phyloP scores from a whole-genome alignment of 2,888 invertebrate genomes.

The Melangyna quadrimaculata region DNA sequence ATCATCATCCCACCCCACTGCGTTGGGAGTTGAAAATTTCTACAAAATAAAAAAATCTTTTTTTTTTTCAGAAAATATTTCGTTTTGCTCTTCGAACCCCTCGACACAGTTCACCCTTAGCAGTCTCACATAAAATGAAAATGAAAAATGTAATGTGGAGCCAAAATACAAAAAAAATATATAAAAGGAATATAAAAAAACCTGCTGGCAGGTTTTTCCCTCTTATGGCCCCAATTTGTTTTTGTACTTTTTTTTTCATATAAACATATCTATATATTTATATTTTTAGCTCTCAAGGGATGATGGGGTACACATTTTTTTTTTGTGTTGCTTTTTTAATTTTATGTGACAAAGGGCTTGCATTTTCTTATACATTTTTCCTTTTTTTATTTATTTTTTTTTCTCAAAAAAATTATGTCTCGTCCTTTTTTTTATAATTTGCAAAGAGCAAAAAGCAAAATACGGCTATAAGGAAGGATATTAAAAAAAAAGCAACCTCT shows the following conservation, averaged over 20 bases:
- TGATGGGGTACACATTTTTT: constrained; percentile 56
- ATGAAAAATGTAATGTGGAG: constrained; percentile 65
- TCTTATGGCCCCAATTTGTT: constrained; percentile 69
- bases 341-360: constrained; percentile 59
- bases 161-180: constrained; percentile 47
- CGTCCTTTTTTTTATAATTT: constrained; percentile 52
- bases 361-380: constrained; percentile 59
- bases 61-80: constrained; percentile 60
- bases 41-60: constrained; percentile 45
- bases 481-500: constrained; percentile 41
- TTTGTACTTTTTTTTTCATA: constrained; percentile 39
- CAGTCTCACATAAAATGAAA: constrained; percentile 51
- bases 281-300: constrained; percentile 57
- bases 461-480: constrained; percentile 27
- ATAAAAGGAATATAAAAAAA: constrained; percentile 49
- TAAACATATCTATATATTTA: constrained; percentile 3
- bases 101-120: constrained; percentile 32
- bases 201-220: constrained; percentile 61
- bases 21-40: constrained; percentile 47
- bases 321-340: constrained; percentile 30
- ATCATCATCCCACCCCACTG: constrained; percentile 12
- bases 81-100: constrained; percentile 43
- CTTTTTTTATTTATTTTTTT: constrained; percentile 32
- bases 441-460: constrained; percentile 44
- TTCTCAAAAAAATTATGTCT: constrained; percentile 37